Evolutionary conservation across 2,888 invertebrate genomes (phyloP).

Genomic region (Tipula helvola): DNA sequence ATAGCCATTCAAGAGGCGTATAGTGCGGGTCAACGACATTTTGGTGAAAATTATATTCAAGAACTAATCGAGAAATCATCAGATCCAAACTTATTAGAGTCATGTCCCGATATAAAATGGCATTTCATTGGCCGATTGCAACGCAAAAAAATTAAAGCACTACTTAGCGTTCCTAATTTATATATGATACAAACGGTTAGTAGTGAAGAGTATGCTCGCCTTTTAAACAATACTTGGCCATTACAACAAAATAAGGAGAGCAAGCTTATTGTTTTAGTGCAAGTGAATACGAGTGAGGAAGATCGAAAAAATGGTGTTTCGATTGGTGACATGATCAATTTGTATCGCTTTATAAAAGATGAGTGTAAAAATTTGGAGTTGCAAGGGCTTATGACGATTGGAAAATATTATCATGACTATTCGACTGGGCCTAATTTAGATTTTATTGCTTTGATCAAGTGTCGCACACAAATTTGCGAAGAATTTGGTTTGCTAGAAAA

Average conservation of each 20-base stretch:
- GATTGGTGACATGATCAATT: constrained; percentile 45
- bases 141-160: constrained; percentile 82
- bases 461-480: constrained; percentile 57
- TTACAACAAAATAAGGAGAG: constrained; percentile 33
- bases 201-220: constrained; percentile 66
- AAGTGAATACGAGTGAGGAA: constrained; percentile 93
- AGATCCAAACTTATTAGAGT: constrained; percentile 51
- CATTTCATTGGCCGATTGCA: constrained; percentile 97
- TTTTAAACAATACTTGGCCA: constrained; percentile 61
- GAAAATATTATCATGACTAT: constrained; percentile 65
- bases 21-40: constrained; percentile 75
- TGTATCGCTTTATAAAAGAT: constrained; percentile 61
- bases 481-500: constrained; percentile 47
- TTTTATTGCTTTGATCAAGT: constrained; percentile 59
- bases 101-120: constrained; percentile 89
- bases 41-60: constrained; percentile 95
- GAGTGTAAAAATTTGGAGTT: constrained; percentile 68
- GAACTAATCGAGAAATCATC: constrained; percentile 71
- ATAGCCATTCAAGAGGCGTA: constrained; percentile 73
- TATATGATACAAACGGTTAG: constrained; percentile 84
- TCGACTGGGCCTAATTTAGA: constrained; percentile 77
- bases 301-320: constrained; percentile 77
- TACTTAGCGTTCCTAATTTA: constrained; percentile 51
- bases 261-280: constrained; percentile 64
- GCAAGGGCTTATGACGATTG: constrained; percentile 94